Evolutionary conservation across 1,140 invertebrate genomes (phyloP), one percentile per base, ranked within the genome.

Genomic region (Fopius arisanus): DNA sequence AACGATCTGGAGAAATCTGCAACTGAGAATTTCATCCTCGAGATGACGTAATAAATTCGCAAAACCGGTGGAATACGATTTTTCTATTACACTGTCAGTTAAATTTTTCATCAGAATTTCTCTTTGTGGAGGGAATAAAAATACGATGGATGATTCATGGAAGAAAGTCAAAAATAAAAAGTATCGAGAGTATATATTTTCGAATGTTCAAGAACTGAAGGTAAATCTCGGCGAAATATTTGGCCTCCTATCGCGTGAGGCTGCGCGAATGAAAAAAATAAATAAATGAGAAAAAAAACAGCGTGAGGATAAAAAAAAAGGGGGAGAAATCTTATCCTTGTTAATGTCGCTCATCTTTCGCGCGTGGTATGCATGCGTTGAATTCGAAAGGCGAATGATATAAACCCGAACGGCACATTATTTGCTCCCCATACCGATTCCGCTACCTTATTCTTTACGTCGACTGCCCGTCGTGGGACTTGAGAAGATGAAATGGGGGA

Each of bases 311-410:
- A 28, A 28, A 37, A 66, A 31, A 40, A 28, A 33, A 21, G 9
- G 40, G 28, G 68, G 48, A 75, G 70, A 75, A 67, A 40, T 69
- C 63, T 31, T 71, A 33, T 59, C 48, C 73, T 75, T 69, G 69
- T 75, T 75, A 75, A 75, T 69, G 73, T 75, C 73, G 62, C 62
- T 71, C 69, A 74, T 75, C 69, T 71, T 75, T 75, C 67, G 6
- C 62, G 41, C 28, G 43, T 43, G 62, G 69, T 75, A 69, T 70
- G 69, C 62, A 69, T 37, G 51, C 54, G 54, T 59, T 62, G 63
- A 23, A 31, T 21, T 67, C 43, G 68, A 48, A 65, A 54, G 33
- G 19, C 43, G 54, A 71, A 70, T 75, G 73, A 75, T 75, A 71
- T 75, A 71, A 5, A 12, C 40, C 69, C 65, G 37, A 40, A 59